Evolutionary conservation across 53 echinoderm and acorn worm genomes (phyloP).

Genomic region (Paracentrotus lividus): DNA sequence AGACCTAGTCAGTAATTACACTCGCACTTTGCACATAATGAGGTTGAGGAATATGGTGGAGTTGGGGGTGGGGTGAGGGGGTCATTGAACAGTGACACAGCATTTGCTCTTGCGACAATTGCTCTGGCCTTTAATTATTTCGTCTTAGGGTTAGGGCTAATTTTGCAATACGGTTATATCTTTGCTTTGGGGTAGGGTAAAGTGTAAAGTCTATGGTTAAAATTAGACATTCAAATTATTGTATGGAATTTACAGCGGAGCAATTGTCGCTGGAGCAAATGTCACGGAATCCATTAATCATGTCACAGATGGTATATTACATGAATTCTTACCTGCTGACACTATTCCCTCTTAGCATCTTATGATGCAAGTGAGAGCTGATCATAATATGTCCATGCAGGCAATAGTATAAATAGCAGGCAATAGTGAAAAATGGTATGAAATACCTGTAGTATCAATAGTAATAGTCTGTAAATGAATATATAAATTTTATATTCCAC

Average conservation of each 20-base stretch:
- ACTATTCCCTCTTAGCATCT: neutral
- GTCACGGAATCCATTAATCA: neutral
- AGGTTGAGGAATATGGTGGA: neutral
- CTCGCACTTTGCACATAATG: neutral
- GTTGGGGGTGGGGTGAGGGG: neutral
- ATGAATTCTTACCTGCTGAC: constrained; percentile 22
- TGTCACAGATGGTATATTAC: neutral
- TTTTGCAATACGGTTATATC: no score
- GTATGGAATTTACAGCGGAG: no score
- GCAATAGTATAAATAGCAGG: no score
- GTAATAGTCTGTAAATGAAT: neutral
- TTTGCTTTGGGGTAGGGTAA: no score
- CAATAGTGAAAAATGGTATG: no score
- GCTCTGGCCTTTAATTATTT: neutral
- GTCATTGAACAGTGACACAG: neutral
- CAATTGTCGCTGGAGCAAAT: neutral
- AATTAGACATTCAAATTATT: no score
- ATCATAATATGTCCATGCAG: neutral
- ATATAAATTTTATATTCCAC: neutral
- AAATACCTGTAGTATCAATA: no score
- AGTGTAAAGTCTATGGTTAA: no score
- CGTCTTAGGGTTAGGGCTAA: no score
- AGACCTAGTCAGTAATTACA: no score
- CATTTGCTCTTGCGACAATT: neutral
- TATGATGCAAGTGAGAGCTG: neutral